Evolutionary conservation across 2,888 invertebrate genomes (phyloP).

Genomic region (Pasiphila rectangulata): DNA sequence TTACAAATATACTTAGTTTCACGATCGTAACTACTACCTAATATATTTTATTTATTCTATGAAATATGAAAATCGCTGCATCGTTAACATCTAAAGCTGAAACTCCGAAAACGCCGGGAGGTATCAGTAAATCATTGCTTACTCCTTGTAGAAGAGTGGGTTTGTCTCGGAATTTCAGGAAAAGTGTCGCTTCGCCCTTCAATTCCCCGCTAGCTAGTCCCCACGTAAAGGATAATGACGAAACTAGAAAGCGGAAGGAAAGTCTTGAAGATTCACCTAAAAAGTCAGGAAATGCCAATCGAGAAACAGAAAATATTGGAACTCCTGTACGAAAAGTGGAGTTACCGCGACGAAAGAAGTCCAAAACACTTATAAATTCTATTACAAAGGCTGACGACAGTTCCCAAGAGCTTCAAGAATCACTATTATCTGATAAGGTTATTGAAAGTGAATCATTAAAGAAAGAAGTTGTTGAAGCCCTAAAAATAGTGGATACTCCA

Average conservation of each 20-base stretch:
- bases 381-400: constrained; percentile 23
- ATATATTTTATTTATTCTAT: not conserved
- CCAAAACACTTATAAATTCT: constrained; percentile 46
- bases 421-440: constrained; percentile 13
- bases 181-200: constrained; percentile 61
- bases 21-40: too few relatives aligned
- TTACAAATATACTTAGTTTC: too few relatives aligned
- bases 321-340: constrained; percentile 52
- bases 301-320: constrained; percentile 26
- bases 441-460: constrained; percentile 24
- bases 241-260: constrained; percentile 51
- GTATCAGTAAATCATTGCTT: constrained; percentile 74
- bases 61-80: constrained; percentile 54
- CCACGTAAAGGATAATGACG: constrained; percentile 38
- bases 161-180: constrained; percentile 71
- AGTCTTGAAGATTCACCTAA: constrained; percentile 33
- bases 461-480: not conserved
- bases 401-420: not conserved
- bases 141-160: constrained; percentile 79
- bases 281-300: constrained; percentile 15
- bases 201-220: constrained; percentile 55
- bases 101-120: constrained; percentile 72
- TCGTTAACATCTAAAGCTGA: constrained; percentile 48
- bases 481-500: constrained; percentile 4
- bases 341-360: constrained; percentile 53